These are phyloP conservation scores for Morpho achilles DNA, from an alignment of 2,888 invertebrate genomes.

Conservation along the genomic window DNA sequence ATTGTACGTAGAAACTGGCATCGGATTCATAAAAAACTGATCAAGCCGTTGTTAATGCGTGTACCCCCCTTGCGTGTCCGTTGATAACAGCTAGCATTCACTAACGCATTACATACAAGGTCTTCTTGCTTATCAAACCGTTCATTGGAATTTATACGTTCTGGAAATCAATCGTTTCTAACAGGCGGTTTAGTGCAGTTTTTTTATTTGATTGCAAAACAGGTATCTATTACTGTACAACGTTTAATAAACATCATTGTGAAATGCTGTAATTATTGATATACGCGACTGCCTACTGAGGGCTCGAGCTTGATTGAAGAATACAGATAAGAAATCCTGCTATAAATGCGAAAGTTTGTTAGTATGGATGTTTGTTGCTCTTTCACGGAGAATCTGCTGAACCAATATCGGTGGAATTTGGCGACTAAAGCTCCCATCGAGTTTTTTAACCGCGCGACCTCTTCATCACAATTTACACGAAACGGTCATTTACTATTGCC, in stretches of 20 bases:
- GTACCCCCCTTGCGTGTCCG: conserved; percentile 34
- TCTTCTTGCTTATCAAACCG: conserved; percentile 35
- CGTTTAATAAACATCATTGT: background rate
- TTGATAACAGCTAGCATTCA: conserved; percentile 33
- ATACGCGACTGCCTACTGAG: no score
- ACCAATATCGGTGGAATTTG: no score
- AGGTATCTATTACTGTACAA: conserved; percentile 7
- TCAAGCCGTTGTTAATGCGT: conserved; percentile 25
- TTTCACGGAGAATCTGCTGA: no score
- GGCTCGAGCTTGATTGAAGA: no score
- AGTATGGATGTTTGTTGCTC: no score
- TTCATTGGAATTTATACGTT: conserved; percentile 27
- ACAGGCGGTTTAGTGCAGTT: conserved; percentile 18
- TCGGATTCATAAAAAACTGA: conserved; percentile 17
- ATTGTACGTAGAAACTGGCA: conserved; percentile 3
- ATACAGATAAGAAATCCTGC: no score
- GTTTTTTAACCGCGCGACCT: no score
- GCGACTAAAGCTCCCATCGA: no score
- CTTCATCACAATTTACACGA: no score
- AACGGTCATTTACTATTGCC: no score
- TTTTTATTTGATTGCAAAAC: conserved; percentile 21
- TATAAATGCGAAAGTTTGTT: no score
- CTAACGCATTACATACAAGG: conserved; percentile 32
- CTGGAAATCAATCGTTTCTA: conserved; percentile 30
- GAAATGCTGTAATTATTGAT: no score